phyloP scores from a whole-genome alignment of 2,797 vertebrate species.

The Phoebastria nigripes region DNA sequence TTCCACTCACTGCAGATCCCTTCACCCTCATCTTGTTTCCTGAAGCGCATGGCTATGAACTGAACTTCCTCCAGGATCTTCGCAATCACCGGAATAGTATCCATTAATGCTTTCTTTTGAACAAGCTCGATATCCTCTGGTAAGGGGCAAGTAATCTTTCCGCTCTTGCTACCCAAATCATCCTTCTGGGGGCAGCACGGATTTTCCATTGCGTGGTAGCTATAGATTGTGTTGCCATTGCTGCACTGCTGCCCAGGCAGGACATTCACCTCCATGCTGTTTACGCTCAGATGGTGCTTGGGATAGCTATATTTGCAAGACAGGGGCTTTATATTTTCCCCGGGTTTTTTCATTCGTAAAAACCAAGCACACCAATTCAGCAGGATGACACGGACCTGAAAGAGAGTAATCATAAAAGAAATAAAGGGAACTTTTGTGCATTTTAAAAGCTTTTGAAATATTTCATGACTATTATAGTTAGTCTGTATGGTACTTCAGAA shows the following conservation, averaged over 20 bases:
- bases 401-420: neutral
- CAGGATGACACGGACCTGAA: slow-evolving; percentile 83
- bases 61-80: slow-evolving; percentile 88
- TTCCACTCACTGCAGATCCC: slow-evolving; percentile 91
- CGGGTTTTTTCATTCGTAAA: slow-evolving; percentile 90
- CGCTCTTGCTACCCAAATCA: slow-evolving; percentile 72
- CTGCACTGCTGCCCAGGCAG: slow-evolving; percentile 76
- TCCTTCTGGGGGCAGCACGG: slow-evolving; percentile 76
- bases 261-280: slow-evolving; percentile 80
- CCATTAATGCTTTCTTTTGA: slow-evolving; percentile 73
- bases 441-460: neutral
- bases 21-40: slow-evolving; percentile 86
- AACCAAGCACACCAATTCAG: slow-evolving; percentile 94
- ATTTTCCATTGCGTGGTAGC: slow-evolving; percentile 80
- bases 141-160: slow-evolving; percentile 63
- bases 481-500: neutral
- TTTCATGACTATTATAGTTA: neutral
- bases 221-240: slow-evolving; percentile 82
- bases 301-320: slow-evolving; percentile 64
- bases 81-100: slow-evolving; percentile 79
- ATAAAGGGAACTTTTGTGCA: neutral
- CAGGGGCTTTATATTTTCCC: slow-evolving; percentile 73
- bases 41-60: slow-evolving; percentile 86
- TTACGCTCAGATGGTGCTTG: slow-evolving; percentile 76
- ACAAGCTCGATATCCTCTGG: slow-evolving; percentile 70